phyloP scores from a whole-genome alignment of 53 echinoderm and acorn worm species.

The Mesocentrotus franciscanus region DNA sequence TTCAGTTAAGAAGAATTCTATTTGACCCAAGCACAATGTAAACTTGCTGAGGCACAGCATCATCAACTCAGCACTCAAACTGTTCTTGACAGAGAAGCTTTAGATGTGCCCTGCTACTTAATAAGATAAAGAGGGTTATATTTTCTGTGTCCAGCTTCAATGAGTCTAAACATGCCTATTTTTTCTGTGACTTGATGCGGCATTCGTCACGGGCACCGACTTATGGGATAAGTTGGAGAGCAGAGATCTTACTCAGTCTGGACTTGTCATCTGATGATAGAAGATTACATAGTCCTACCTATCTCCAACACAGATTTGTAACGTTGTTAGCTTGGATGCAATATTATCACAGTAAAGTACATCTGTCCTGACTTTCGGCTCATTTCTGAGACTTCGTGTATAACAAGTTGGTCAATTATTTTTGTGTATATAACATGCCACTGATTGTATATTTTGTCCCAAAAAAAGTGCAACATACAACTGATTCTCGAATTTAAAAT shows the following conservation, averaged over 20 bases:
- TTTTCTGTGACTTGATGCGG: not conserved
- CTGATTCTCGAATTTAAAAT: not conserved
- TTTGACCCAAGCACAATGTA: not conserved
- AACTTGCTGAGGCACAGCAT: not conserved
- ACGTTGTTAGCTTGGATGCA: not conserved
- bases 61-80: not conserved
- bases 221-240: not conserved
- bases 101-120: not conserved
- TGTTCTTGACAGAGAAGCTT: not conserved
- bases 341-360: not conserved
- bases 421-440: constrained; percentile 24
- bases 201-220: not conserved
- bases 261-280: not conserved
- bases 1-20: not conserved
- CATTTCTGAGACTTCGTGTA: constrained; percentile 5
- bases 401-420: not conserved
- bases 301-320: not conserved
- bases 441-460: constrained; percentile 29
- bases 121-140: not conserved
- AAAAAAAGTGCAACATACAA: constrained; percentile 42
- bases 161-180: not conserved
- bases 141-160: not conserved
- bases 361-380: not conserved
- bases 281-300: not conserved
- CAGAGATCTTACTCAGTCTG: not conserved